Base-by-base conservation (phyloP, 1,140 invertebrate species). In the Leptinotarsa texana region DNA sequence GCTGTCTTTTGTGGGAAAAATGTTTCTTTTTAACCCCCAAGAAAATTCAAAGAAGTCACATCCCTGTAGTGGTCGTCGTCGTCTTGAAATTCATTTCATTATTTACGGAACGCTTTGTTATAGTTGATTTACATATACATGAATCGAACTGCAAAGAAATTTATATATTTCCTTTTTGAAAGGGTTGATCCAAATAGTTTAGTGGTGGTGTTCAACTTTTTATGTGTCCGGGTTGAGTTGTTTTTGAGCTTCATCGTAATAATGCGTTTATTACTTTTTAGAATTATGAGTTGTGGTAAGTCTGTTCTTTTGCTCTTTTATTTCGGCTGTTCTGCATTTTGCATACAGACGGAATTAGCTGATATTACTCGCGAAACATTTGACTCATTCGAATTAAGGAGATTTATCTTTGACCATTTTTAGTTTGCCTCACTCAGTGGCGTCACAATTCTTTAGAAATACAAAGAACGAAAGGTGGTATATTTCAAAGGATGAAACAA, bases 131-230 rank as follows among this genome's bases (percentile, higher is more conserved):
- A 75, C 74, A 75, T 75, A 75, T 67, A 75, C 74, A 72, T 67
- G 71, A 68, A 72, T 75, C 69, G 74, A 75, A 72, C 74, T 68
- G 49, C 67, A 73, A 69, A 71, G 74, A 72, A 75, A 75, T 75
- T 75, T 75, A 75, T 75, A 72, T 65, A 72, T 75, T 75, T 75
- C 74, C 74, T 73, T 75, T 72, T 62, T 13, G 49, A 71, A 71
- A 71, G 63, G 72, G 74, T 72, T 75, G 72, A 72, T 75, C 68
- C 74, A 69, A 72, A 72, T 66, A 72, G 42, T 69, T 72, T 72
- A 75, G 74, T 71, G 74, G 74, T 75, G 74, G 49, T 70, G 68
- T 24, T 71, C 57, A 69, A 62, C 47, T 72, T 72, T 72, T 68
- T 66, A 69, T 71, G 70, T 42, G 13, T 69, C 66, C 63, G 27